Evolutionary conservation across 2,888 invertebrate genomes (phyloP).

Genomic region (Latrodectus elegans): DNA sequence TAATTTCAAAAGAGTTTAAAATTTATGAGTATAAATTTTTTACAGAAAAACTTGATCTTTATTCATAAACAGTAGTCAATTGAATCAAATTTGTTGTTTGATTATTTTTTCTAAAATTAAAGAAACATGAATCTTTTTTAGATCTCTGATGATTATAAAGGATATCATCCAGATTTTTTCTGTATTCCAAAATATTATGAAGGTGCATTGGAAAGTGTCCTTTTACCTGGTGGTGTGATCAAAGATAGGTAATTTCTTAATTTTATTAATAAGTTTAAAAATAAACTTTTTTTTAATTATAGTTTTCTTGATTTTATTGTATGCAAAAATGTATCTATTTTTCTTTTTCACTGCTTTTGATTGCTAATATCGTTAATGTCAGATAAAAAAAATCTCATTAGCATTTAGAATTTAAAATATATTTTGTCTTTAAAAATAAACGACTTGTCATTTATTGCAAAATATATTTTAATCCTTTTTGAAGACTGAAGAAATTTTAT

Average conservation of each 20-base stretch:
- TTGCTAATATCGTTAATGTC: too few relatives aligned
- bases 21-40: too few relatives aligned
- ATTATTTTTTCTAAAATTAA: neutral
- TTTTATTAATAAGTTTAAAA: neutral
- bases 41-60: too few relatives aligned
- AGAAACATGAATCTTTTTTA: conserved; percentile 69
- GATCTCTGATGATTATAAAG: conserved; percentile 75
- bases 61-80: neutral
- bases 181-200: conserved; percentile 78
- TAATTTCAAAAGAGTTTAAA: too few relatives aligned
- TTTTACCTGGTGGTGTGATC: conserved; percentile 78
- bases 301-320: neutral
- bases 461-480: too few relatives aligned
- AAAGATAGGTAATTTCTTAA: conserved; percentile 75
- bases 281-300: neutral
- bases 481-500: too few relatives aligned
- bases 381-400: too few relatives aligned
- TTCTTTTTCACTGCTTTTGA: neutral
- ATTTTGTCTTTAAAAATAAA: too few relatives aligned
- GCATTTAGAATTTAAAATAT: too few relatives aligned
- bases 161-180: conserved; percentile 76
- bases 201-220: conserved; percentile 76
- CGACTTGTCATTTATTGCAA: too few relatives aligned
- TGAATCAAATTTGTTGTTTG: neutral
- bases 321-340: neutral